These are phyloP conservation scores for Volucella zonaria DNA, from an alignment of 2,888 invertebrate genomes.

Conservation along the genomic window DNA sequence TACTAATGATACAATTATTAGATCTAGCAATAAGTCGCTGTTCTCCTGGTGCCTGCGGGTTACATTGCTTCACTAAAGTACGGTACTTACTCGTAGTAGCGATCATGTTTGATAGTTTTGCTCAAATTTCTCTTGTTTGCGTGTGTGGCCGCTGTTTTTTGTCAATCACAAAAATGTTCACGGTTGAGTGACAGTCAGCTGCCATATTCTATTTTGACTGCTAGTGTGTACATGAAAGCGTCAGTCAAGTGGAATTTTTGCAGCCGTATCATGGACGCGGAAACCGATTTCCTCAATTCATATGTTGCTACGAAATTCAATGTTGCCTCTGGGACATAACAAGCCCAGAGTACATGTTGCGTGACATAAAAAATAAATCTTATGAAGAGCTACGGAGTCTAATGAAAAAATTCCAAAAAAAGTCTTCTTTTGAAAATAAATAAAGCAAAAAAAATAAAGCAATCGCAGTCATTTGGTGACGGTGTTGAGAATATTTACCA, in stretches of 20 bases:
- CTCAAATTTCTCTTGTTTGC: too few species aligned
- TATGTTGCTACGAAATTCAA: conserved; percentile 26
- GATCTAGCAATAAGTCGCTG: too few species aligned
- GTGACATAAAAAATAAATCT: conserved; percentile 13
- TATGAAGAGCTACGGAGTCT: neutral
- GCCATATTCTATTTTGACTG: neutral
- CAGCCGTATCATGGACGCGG: conserved; percentile 9
- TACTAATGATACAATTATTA: too few species aligned
- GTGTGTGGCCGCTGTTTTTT: too few species aligned
- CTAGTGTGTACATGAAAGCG: conserved; percentile 2
- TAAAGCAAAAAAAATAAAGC: neutral
- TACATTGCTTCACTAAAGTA: too few species aligned
- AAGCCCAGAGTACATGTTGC: conserved; percentile 24
- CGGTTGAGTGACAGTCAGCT: too few species aligned
- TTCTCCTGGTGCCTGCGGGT: too few species aligned
- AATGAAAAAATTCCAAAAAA: conserved; percentile 6
- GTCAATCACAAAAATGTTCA: too few species aligned
- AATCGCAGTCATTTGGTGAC: neutral
- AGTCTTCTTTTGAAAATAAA: neutral
- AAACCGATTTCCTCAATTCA: conserved; percentile 6
- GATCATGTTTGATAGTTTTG: too few species aligned
- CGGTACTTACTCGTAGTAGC: too few species aligned
- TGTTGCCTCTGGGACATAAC: conserved; percentile 23
- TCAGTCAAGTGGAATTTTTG: neutral
- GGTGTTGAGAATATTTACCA: neutral